Conservation (phyloP, 2,888 invertebrate genomes). For the Ochlodes sylvanus region DNA sequence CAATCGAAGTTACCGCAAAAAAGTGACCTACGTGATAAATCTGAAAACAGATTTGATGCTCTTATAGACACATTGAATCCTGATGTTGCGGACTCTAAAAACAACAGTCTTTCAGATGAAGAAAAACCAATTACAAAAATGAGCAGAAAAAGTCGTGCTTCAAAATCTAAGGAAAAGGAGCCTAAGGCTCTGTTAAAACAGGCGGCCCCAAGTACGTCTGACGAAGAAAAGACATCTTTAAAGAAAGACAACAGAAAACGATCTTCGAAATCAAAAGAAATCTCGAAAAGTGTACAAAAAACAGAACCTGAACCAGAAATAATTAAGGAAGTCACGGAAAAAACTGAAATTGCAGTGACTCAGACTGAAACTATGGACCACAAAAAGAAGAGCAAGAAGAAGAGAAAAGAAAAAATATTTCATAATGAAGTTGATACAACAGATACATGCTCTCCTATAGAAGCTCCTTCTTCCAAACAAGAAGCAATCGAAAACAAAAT, state of each 20-base stretch:
- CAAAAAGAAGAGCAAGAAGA: constrained; percentile 68
- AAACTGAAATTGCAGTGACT: constrained; percentile 29
- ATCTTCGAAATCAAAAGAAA: constrained; percentile 53
- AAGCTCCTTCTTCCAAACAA: constrained; percentile 51
- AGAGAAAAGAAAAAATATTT: constrained; percentile 63
- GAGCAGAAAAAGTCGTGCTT: constrained; percentile 62
- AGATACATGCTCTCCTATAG: constrained; percentile 48
- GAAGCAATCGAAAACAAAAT: constrained; percentile 39
- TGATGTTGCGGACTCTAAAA: constrained; percentile 52
- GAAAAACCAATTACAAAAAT: constrained; percentile 54
- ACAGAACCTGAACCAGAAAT: constrained; percentile 41
- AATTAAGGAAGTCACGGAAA: constrained; percentile 41
- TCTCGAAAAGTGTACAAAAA: constrained; percentile 43
- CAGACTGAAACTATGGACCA: constrained; percentile 35
- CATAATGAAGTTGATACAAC: constrained; percentile 42
- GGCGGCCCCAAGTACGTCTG: constrained; percentile 52
- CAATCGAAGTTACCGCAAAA: constrained; percentile 53
- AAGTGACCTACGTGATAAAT: constrained; percentile 58
- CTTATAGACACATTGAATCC: constrained; percentile 59
- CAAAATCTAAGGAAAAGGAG: constrained; percentile 74
- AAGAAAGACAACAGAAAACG: constrained; percentile 72
- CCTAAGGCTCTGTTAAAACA: constrained; percentile 54
- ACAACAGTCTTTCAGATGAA: constrained; percentile 51
- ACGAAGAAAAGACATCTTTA: constrained; percentile 59
- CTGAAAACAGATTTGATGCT: constrained; percentile 70